phyloP scores from a whole-genome alignment of 2,113 vertebrate genomes.

The Cepphus grylle region DNA sequence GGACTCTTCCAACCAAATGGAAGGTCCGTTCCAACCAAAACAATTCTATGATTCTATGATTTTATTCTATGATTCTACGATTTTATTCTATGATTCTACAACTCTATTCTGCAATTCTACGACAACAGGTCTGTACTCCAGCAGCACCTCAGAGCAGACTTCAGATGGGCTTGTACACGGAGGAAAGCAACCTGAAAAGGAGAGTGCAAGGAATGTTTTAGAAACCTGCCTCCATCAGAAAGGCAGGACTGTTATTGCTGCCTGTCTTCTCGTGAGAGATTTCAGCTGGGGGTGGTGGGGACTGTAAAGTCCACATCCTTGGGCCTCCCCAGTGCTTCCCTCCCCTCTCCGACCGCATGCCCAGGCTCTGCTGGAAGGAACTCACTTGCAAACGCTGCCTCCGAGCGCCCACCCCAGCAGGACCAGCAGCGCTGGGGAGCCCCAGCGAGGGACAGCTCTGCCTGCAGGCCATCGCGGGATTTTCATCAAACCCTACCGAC shows the following conservation, averaged over 20 bases:
- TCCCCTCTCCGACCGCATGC: rapidly evolving
- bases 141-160: not conserved
- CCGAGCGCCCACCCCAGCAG: rapidly evolving
- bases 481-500: not conserved
- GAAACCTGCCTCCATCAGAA: not conserved
- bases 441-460: rapidly evolving
- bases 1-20: not conserved
- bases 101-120: not conserved
- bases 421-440: rapidly evolving
- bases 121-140: not conserved
- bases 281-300: not conserved
- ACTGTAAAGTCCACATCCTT: not conserved
- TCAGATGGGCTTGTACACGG: not conserved
- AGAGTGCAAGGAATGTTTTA: not conserved
- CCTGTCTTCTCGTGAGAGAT: not conserved
- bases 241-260: too few species aligned
- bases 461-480: rapidly evolving
- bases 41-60: not conserved
- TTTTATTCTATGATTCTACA: not conserved
- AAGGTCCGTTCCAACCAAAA: not conserved
- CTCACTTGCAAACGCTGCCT: rapidly evolving
- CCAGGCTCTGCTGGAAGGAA: not conserved
- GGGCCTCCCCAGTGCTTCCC: rapidly evolving
- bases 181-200: not conserved
- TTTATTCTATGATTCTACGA: not conserved